Evolutionary conservation across 1,140 invertebrate genomes (phyloP).

Genomic region (Drosophila kohkoa): DNA sequence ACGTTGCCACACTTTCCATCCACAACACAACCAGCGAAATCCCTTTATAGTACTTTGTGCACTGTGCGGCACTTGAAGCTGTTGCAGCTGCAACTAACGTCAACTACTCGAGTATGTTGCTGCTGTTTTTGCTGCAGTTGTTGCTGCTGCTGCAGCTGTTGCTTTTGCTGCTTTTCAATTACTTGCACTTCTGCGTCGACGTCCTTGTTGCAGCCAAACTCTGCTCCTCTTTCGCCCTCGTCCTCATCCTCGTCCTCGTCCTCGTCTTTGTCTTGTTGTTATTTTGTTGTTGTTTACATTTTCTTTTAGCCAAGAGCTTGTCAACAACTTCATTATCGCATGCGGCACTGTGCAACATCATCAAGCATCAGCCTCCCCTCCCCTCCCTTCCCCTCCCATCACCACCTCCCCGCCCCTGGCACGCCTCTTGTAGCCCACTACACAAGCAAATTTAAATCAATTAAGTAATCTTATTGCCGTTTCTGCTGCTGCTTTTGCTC

Average conservation of each 20-base stretch:
- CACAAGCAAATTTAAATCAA: slow-evolving; percentile 82
- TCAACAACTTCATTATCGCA: slow-evolving; percentile 81
- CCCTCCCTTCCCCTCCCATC: neutral
- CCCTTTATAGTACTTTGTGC: slow-evolving; percentile 13
- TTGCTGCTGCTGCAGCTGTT: slow-evolving; percentile 27
- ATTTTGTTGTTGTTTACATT: slow-evolving; percentile 60
- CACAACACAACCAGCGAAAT: slow-evolving; percentile 15
- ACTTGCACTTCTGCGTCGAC: slow-evolving; percentile 59
- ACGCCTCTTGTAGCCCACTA: slow-evolving; percentile 42
- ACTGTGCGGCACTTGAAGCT: slow-evolving; percentile 31
- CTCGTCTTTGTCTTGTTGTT: slow-evolving; percentile 31
- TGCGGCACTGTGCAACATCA: slow-evolving; percentile 70
- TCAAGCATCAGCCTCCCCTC: neutral
- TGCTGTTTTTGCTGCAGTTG: slow-evolving; percentile 3
- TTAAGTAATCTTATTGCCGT: slow-evolving; percentile 80
- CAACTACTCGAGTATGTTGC: slow-evolving; percentile 38
- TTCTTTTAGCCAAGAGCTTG: slow-evolving; percentile 69
- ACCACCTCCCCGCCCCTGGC: neutral
- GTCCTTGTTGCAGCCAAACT: slow-evolving; percentile 1
- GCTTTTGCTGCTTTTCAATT: slow-evolving; percentile 65
- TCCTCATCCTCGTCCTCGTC: slow-evolving; percentile 4
- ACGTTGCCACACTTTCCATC: slow-evolving; percentile 44
- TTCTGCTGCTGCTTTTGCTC: slow-evolving; percentile 38
- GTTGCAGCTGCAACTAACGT: slow-evolving; percentile 43
- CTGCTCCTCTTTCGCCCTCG: neutral